phyloP scores from a whole-genome alignment of 2,797 vertebrate species.

The Ciconia nigra region DNA sequence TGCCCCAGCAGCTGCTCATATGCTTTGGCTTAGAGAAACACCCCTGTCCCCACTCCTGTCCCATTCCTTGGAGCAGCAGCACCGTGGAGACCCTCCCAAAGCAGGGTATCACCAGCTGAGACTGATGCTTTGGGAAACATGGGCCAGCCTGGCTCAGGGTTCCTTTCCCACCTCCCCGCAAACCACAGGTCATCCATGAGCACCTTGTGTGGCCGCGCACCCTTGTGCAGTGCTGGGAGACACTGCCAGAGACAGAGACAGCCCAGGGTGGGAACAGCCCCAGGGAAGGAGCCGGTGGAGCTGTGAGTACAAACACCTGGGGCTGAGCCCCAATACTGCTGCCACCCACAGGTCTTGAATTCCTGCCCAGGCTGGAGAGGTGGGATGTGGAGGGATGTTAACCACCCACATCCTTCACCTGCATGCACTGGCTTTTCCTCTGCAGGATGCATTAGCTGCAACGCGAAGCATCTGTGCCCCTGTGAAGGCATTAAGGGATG shows the following conservation, averaged over 20 bases:
- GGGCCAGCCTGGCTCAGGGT: background rate
- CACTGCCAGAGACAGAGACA: background rate
- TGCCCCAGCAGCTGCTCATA: background rate
- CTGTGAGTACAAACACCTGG: background rate
- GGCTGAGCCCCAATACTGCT: background rate
- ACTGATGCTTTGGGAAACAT: rapidly evolving
- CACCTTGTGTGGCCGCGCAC: rapidly evolving
- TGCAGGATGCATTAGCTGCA: background rate
- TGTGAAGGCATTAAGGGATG: background rate
- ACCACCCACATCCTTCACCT: background rate
- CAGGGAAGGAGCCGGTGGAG: background rate
- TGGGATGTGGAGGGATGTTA: background rate
- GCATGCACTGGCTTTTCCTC: background rate
- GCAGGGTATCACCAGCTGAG: rapidly evolving
- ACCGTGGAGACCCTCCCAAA: background rate
- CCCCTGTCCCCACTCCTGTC: background rate
- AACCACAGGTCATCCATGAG: background rate
- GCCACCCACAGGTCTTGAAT: background rate
- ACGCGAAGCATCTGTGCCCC: background rate
- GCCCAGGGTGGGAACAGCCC: rapidly evolving
- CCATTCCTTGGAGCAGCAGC: background rate
- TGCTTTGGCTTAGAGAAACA: background rate
- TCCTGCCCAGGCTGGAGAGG: background rate
- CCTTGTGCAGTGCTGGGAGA: background rate
- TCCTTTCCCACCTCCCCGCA: background rate